phyloP scores from a whole-genome alignment of 1,140 invertebrate species.

The Formica exsecta region DNA sequence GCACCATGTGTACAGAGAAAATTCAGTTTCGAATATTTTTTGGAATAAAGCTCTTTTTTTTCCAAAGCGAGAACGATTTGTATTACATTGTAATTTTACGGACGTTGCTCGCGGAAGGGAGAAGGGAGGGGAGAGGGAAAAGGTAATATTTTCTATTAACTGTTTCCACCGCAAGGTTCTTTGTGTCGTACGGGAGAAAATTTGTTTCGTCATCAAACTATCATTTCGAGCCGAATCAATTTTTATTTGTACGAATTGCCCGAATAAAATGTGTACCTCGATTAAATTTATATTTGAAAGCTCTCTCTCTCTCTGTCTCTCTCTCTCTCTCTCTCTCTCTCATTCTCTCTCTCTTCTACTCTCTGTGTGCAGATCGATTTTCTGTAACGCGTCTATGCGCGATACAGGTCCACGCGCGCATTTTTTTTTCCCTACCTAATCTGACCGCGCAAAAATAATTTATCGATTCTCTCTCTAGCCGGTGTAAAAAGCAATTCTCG shows the following conservation, averaged over 20 bases:
- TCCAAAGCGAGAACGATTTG: background rate
- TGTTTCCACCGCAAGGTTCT: background rate
- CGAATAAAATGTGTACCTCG: conserved; percentile 39
- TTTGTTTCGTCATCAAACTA: conserved; percentile 51
- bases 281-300: conserved; percentile 62
- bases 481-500: conserved; percentile 38
- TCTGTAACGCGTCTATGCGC: conserved; percentile 13
- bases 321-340: no score
- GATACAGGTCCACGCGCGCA: background rate
- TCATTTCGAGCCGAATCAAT: conserved; percentile 39
- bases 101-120: background rate
- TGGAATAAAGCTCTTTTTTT: conserved; percentile 10
- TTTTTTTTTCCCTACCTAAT: background rate
- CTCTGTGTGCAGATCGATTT: conserved; percentile 29
- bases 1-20: conserved; percentile 5
- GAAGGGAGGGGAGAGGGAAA: no score
- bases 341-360: no score
- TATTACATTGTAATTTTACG: conserved; percentile 43
- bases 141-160: conserved; percentile 43
- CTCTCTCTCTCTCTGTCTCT: background rate
- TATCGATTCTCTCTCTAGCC: conserved; percentile 23
- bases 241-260: conserved; percentile 37
- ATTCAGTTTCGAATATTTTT: conserved; percentile 24
- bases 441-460: conserved; percentile 55
- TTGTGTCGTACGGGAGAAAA: background rate